Base-by-base conservation (phyloP, 1,140 invertebrate species). In the Penaeus indicus region DNA sequence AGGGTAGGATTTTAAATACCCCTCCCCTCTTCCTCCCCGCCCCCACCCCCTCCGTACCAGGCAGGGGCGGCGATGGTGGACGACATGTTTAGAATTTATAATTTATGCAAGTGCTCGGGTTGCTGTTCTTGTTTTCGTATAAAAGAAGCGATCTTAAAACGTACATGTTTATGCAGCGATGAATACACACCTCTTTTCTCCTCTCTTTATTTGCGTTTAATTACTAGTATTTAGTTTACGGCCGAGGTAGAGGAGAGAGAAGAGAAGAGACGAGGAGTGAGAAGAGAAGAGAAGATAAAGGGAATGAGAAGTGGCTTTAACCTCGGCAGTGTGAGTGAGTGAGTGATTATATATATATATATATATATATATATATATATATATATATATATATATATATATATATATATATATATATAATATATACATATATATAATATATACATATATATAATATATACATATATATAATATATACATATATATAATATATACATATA, bases 171-270 rank as follows among this genome's bases (percentile, higher is more conserved):
- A 32, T 75, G 72, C 27, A 75, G 42, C 42, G 54, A 54, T 54
- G 72, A 32, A 38, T 75, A 75, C 72, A 75, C 72, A 38, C 18
- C 21, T 27, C 25, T 21, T 75, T 75, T 75, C 72, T 75, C 54
- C 54, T 75, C 42, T 32, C 27, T 27, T 75, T 75, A 75, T 75
- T 75, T 75, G 72, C 72, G 72, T 75, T 75, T 75, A 75, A 75
- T 75, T 80, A 80, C 54, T 32, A 80, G n/a, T 80, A 80, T 80
- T 80, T 80, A 61, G 54, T 80, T 47, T 61, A 80, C 78, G 54
- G 42, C 25, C 27, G 62, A 80, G 80, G 42, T 18, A 63, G 80
- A n/a, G 54, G 18, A 60, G 61, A 60, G 27, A 10, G 61, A 38
- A 54, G 79, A 27, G 42, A 47, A 7, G 27, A 42, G 18, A 32